Evolutionary conservation across 2,113 vertebrate genomes (phyloP), one percentile per base, ranked within the genome.

Genomic region (Grammomys surdaster): DNA sequence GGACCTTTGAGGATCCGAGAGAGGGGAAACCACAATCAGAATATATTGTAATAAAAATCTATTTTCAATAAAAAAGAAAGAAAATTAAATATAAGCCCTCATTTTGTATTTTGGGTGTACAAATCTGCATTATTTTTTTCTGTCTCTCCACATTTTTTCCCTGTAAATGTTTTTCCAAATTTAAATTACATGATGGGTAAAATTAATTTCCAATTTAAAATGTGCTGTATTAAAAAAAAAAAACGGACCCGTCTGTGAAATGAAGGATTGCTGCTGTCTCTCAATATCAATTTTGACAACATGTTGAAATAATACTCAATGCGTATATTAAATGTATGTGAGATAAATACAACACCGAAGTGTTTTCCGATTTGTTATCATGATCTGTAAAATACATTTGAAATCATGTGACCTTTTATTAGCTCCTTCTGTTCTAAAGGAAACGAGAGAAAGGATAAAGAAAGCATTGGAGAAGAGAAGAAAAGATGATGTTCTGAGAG

Each of bases 61-160:
- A 24, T 75, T 75, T 75, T 43, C 72, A 43, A 54, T 54, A 36
- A 11, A 80, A 19, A 11, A 31, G 26, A 48, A 82, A 81, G 51
- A 58, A 63, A 63, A 85, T 85, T 72, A 94, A 93, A 93, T 33
- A 84, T 22, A 36, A 90, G 85, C 85, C 36, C 43, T 36, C 0
- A 3, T 28, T 46, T 54, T 6, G 1, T 90, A 78, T 69, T 81
- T 90, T 56, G 91, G n/a, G 43, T 72, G 73, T 80, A 80, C 90
- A 65, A 51, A 88, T 20, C 46, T 13, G 1, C 12, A 36, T 89
- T 48, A 31, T 33, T 58, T 31, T 31, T 76, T 56, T 33, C 17
- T 48, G 36, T 24, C 7, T 13, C 6, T 63, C 4, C 72, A 5
- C 20, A 16, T 56, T 43, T 10, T 77, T 2, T 10, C 4, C 9